A percentile compares a stretch with the other conserved stretches of the same genome.
These are phyloP conservation scores for Physocephala rufipes DNA, from an alignment of 2,888 invertebrate species.

Conservation along the genomic window DNA sequence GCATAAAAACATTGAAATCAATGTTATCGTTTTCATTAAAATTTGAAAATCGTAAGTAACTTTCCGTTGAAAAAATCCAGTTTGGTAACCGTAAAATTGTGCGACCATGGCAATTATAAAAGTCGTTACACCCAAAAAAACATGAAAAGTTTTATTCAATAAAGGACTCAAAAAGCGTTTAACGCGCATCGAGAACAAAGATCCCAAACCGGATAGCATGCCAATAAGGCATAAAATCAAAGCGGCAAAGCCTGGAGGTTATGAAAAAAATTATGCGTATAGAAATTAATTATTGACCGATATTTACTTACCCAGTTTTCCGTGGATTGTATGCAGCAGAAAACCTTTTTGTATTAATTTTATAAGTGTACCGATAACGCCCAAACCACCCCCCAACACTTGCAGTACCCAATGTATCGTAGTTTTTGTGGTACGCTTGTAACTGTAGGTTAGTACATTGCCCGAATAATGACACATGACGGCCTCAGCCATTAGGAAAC, in stretches of 20 bases:
- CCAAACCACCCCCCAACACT: conserved; percentile 57
- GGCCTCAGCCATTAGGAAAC: conserved; percentile 61
- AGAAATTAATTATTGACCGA: background rate
- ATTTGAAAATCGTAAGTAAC: conserved; percentile 48
- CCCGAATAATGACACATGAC: conserved; percentile 60
- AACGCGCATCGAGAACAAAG: conserved; percentile 55
- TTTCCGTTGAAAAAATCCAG: conserved; percentile 55
- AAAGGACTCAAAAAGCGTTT: conserved; percentile 55
- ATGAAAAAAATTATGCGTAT: background rate
- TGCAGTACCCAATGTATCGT: conserved; percentile 62
- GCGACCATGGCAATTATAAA: conserved; percentile 58
- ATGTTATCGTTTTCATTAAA: conserved; percentile 57
- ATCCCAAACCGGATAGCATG: conserved; percentile 56
- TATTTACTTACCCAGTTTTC: conserved; percentile 53
- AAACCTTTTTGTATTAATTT: conserved; percentile 57
- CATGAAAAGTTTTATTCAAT: conserved; percentile 60
- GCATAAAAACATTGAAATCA: conserved; percentile 55
- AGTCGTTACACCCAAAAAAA: conserved; percentile 55
- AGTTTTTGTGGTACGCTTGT: conserved; percentile 57
- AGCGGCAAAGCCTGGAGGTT: conserved; percentile 55
- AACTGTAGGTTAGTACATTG: conserved; percentile 55
- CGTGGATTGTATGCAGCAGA: conserved; percentile 54
- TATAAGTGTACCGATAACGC: conserved; percentile 57
- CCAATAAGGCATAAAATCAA: conserved; percentile 57
- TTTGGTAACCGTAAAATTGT: conserved; percentile 61